Evolutionary conservation across 2,113 vertebrate genomes (phyloP).

Genomic region (Ancistrus triradiatus): DNA sequence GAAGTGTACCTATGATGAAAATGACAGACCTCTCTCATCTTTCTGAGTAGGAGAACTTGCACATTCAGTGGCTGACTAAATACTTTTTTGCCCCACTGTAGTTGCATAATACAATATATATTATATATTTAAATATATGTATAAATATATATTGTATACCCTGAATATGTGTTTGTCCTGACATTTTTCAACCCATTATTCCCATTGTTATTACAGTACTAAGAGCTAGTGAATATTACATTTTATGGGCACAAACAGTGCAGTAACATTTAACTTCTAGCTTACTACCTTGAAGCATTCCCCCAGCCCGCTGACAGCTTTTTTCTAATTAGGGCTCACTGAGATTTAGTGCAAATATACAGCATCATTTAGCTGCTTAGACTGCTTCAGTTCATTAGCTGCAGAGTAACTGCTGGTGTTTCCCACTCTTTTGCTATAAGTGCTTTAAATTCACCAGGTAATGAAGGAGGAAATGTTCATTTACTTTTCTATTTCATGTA

Average conservation of each 20-base stretch:
- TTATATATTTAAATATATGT: too few species aligned
- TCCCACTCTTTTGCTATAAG: neutral
- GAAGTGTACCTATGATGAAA: too few species aligned
- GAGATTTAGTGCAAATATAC: neutral
- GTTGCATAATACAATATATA: too few species aligned
- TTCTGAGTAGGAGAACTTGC: too few species aligned
- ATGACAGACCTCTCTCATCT: too few species aligned
- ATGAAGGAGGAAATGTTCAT: slow-evolving; percentile 16
- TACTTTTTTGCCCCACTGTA: too few species aligned
- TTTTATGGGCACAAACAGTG: neutral
- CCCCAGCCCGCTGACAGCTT: neutral
- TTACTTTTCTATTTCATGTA: slow-evolving; percentile 24
- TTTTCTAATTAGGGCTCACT: slow-evolving; percentile 8
- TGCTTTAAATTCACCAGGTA: too few species aligned
- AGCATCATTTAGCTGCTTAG: slow-evolving; percentile 7
- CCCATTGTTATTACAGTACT: too few species aligned
- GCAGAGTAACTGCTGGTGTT: neutral
- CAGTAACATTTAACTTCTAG: neutral
- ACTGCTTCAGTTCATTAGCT: slow-evolving; percentile 12
- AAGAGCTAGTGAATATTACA: neutral
- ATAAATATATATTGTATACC: too few species aligned
- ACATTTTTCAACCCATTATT: too few species aligned
- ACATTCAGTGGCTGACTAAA: too few species aligned
- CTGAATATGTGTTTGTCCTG: too few species aligned
- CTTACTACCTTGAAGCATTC: neutral